Percentiles rank a stretch among this genome's conserved stretches.
Conservation (phyloP, 2,113 vertebrate species). For the Plestiodon gilberti region DNA sequence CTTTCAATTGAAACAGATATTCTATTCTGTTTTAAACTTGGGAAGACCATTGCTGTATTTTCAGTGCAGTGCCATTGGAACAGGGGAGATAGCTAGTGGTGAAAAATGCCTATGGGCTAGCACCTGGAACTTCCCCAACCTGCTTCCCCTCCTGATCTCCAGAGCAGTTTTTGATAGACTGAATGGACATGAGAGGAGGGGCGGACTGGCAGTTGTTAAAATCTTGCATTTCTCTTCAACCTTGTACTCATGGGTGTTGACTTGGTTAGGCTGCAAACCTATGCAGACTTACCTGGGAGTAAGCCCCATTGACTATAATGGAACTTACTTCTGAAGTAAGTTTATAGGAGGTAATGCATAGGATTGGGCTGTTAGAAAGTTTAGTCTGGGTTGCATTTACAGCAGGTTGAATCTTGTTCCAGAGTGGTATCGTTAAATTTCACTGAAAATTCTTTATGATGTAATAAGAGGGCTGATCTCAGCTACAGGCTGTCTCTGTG, state of each 20-base stretch:
- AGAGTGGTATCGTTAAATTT: not conserved
- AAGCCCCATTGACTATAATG: no score
- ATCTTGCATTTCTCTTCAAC: not conserved
- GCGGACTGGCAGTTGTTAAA: not conserved
- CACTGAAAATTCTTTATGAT: not conserved
- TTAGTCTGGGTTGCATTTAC: not conserved
- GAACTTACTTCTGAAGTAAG: no score
- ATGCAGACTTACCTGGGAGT: no score
- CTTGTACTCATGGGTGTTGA: no score
- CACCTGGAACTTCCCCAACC: not conserved
- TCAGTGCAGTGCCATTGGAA: not conserved
- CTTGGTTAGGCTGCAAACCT: no score
- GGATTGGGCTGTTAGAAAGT: no score
- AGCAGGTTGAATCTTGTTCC: not conserved
- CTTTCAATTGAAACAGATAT: no score
- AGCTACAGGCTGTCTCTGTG: not conserved
- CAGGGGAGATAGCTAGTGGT: not conserved
- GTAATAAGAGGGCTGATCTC: not conserved
- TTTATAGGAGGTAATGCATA: no score
- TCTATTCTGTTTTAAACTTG: not conserved
- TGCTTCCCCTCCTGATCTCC: no score
- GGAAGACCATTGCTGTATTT: not conserved
- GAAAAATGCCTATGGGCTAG: not conserved
- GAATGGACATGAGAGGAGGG: not conserved
- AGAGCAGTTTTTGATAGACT: not conserved